A percentile compares a stretch with the other conserved stretches of the same genome.
phyloP scores from a whole-genome alignment of 2,113 vertebrate genomes.

The Pseudorectes ferrugineus region DNA sequence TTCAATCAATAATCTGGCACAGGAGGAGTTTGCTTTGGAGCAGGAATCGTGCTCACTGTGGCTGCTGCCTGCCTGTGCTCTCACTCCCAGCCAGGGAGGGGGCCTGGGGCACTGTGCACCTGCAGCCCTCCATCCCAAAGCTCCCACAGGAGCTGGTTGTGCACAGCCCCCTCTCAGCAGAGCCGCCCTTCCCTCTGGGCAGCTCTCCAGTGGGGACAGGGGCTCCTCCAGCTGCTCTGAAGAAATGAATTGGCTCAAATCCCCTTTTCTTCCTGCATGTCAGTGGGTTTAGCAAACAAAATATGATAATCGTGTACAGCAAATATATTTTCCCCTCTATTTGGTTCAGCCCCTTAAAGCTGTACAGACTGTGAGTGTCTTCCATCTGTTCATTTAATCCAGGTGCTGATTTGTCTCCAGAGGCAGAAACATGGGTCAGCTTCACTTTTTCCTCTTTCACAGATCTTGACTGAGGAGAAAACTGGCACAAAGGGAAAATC shows the following conservation, averaged over 20 bases:
- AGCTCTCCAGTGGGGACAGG: not conserved
- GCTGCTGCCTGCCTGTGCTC: not conserved
- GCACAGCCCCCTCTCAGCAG: not conserved
- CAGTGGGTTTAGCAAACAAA: not conserved
- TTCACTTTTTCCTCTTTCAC: not conserved
- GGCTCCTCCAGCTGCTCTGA: conserved; percentile 6
- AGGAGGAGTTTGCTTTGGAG: not conserved
- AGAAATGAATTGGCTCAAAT: not conserved
- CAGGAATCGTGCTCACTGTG: not conserved
- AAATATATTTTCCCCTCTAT: not conserved
- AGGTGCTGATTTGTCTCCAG: conserved; percentile 1
- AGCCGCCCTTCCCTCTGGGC: not conserved
- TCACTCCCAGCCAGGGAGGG: not conserved
- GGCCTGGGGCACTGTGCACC: not conserved
- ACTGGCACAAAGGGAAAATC: not conserved
- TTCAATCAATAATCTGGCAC: not conserved
- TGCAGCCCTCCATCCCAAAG: not conserved
- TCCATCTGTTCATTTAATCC: not conserved
- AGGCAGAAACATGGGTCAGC: not conserved
- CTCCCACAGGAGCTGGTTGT: accelerated
- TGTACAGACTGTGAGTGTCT: not conserved
- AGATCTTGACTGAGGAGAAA: not conserved
- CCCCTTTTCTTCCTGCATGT: not conserved
- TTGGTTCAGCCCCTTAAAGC: not conserved
- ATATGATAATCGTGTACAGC: not conserved